Evolutionary conservation across 2,113 vertebrate species (phyloP).

Genomic region (Gobius niger): DNA sequence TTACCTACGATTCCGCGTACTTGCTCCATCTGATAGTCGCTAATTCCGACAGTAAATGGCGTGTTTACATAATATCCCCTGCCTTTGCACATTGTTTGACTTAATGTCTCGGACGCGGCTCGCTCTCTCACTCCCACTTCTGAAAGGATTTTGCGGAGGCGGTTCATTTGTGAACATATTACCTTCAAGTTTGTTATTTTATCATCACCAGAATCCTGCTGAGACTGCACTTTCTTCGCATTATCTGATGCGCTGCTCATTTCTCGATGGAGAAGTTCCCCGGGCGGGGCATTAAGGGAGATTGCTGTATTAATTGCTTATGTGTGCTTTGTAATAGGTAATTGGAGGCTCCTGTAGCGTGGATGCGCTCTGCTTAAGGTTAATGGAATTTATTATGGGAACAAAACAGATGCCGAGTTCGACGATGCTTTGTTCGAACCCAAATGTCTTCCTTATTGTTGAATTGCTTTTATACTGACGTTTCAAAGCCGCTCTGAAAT

Average conservation of each 20-base stretch:
- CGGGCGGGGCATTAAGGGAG: constrained; percentile 50
- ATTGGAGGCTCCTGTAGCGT: constrained; percentile 48
- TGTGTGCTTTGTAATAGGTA: constrained; percentile 41
- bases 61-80: neutral
- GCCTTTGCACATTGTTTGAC: neutral
- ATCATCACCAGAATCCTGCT: constrained; percentile 9
- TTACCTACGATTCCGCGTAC: too few relatives aligned
- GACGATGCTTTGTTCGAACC: neutral
- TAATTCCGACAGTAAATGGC: neutral
- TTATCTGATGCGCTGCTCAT: constrained; percentile 37
- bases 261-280: constrained; percentile 57
- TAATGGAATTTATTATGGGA: constrained; percentile 37
- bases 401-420: neutral
- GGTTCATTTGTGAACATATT: constrained; percentile 19
- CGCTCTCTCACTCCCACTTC: constrained; percentile 6
- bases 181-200: constrained; percentile 12
- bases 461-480: neutral
- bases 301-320: constrained; percentile 73
- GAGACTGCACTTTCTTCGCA: constrained; percentile 21
- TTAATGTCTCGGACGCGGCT: neutral
- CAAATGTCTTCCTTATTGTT: neutral
- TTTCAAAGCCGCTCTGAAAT: neutral
- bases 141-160: constrained; percentile 12
- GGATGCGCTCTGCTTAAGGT: constrained; percentile 42
- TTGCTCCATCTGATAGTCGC: neutral